Percentiles rank a stretch among this genome's conserved stretches.
These are phyloP conservation scores for Dolichopus griseipennis DNA, from an alignment of 2,888 invertebrate species.

Conservation along the genomic window DNA sequence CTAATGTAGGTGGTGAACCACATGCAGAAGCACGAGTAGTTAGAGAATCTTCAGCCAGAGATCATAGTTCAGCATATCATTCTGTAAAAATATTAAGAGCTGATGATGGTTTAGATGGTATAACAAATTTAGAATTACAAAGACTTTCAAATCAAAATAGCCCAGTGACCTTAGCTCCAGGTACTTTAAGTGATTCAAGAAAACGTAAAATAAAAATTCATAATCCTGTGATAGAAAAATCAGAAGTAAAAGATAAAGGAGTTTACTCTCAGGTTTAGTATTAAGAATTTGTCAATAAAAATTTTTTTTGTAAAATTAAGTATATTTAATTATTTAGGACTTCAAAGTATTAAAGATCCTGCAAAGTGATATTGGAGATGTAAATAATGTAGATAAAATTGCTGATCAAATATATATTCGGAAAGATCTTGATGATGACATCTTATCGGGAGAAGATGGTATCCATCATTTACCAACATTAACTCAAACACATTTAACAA, in stretches of 20 bases:
- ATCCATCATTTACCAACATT: not conserved
- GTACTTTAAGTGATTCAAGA: slow-evolving; percentile 6
- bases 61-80: slow-evolving; percentile 25
- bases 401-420: slow-evolving; percentile 28
- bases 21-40: slow-evolving; percentile 23
- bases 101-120: slow-evolving; percentile 16
- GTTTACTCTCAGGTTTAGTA: slow-evolving; percentile 29
- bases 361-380: slow-evolving; percentile 27
- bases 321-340: slow-evolving; percentile 23
- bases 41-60: slow-evolving; percentile 21
- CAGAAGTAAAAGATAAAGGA: slow-evolving; percentile 19
- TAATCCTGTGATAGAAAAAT: slow-evolving; percentile 16
- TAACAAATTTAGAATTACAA: slow-evolving; percentile 13
- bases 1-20: slow-evolving; percentile 23
- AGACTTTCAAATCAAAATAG: not conserved
- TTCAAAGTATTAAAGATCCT: slow-evolving; percentile 29
- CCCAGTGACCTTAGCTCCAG: slow-evolving; percentile 7
- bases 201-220: slow-evolving; percentile 20
- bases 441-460: slow-evolving; percentile 6
- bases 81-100: slow-evolving; percentile 29
- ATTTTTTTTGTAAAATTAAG: not conserved
- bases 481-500: not conserved
- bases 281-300: not conserved
- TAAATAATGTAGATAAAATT: slow-evolving; percentile 27
- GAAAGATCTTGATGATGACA: slow-evolving; percentile 19